A percentile compares a stretch with the other conserved stretches of the same genome.
These are phyloP conservation scores for Erpobdella octoculata DNA, from an alignment of 2,888 invertebrate species.

Conservation along the genomic window DNA sequence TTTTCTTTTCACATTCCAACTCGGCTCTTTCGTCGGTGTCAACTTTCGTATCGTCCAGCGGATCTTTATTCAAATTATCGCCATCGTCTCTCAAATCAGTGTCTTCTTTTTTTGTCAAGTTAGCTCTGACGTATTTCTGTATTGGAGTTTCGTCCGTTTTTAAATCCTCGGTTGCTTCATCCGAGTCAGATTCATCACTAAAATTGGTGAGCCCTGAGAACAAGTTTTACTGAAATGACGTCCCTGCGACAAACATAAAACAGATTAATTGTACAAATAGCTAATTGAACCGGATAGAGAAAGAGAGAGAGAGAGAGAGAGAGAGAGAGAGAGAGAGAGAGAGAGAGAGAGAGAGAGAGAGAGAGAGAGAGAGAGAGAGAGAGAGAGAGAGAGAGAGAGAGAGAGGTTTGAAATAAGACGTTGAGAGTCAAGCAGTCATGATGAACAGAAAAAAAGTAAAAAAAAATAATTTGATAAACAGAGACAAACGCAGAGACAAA, in stretches of 20 bases:
- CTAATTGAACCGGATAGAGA: background rate
- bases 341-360: slow-evolving; percentile 4
- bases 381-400: background rate
- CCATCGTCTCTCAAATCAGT: too few species aligned
- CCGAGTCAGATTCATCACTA: background rate
- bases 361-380: background rate
- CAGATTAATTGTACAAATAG: background rate
- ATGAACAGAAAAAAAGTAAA: background rate
- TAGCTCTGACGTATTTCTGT: too few species aligned
- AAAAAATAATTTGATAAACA: too few species aligned
- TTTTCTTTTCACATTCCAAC: too few species aligned
- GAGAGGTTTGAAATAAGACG: background rate
- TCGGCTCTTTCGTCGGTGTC: too few species aligned
- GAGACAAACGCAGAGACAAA: too few species aligned
- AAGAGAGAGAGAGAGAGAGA: slow-evolving; percentile 3
- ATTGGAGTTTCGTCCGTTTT: too few species aligned
- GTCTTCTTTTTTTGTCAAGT: too few species aligned
- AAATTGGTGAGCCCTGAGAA: background rate
- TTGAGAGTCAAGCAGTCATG: background rate
- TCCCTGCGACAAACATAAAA: background rate
- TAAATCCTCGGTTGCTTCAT: too few species aligned
- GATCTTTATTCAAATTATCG: too few species aligned
- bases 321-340: slow-evolving; percentile 4
- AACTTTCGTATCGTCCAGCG: too few species aligned
- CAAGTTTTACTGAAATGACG: background rate